A percentile compares a stretch with the other conserved stretches of the same genome.
Evolutionary conservation across 2,797 vertebrate species (phyloP).

Genomic region (Acanthornis magna): DNA sequence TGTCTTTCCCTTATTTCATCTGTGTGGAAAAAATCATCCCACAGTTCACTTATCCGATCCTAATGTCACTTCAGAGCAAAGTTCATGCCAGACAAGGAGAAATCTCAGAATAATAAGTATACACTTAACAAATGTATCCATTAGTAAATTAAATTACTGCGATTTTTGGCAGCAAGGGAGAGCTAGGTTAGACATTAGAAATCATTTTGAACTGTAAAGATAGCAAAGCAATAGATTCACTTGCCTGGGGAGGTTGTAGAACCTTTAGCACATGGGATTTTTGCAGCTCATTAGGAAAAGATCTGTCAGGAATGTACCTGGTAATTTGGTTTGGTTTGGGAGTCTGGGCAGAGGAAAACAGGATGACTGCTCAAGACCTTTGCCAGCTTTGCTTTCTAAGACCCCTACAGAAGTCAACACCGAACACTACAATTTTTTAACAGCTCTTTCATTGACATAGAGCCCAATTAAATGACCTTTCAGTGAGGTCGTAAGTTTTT

Average conservation of each 20-base stretch:
- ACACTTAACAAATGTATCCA: conserved; percentile 28
- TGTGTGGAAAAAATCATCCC: conserved; percentile 49
- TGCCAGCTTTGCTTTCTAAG: not conserved
- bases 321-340: not conserved
- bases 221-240: conserved; percentile 28
- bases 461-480: not conserved
- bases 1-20: conserved; percentile 14
- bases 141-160: conserved; percentile 57
- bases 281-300: conserved; percentile 35
- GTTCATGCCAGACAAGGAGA: conserved; percentile 28
- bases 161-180: conserved; percentile 52
- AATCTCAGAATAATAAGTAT: conserved; percentile 41
- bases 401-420: not conserved
- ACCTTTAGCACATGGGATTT: not conserved
- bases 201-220: not conserved
- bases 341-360: not conserved
- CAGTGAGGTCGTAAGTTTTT: not conserved
- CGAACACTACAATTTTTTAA: not conserved
- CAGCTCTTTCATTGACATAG: not conserved
- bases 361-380: not conserved
- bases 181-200: conserved; percentile 33
- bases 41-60: conserved; percentile 44
- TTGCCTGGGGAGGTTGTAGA: conserved; percentile 2
- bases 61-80: conserved; percentile 50
- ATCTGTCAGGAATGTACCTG: not conserved